Conservation (phyloP, 2,888 invertebrate species). For the Neuroscelio doddi region DNA sequence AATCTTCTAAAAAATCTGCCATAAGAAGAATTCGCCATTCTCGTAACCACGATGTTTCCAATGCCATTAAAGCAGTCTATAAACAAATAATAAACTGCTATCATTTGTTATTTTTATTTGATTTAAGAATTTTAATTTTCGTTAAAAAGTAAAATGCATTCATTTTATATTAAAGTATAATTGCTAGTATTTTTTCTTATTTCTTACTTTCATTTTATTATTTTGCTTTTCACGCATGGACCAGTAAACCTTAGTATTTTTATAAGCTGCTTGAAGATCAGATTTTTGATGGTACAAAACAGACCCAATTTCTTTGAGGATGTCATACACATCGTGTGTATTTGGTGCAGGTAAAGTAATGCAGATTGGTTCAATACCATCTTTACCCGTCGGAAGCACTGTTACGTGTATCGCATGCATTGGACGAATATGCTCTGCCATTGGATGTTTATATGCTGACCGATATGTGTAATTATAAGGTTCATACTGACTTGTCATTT, state of each 20-base stretch:
- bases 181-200: slow-evolving; percentile 8
- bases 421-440: slow-evolving; percentile 43
- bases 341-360: slow-evolving; percentile 61
- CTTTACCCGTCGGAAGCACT: slow-evolving; percentile 61
- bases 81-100: slow-evolving; percentile 14
- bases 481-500: slow-evolving; percentile 61
- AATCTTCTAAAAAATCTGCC: slow-evolving; percentile 75
- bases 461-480: slow-evolving; percentile 34
- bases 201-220: slow-evolving; percentile 61
- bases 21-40: slow-evolving; percentile 78
- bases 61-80: slow-evolving; percentile 76
- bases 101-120: not conserved
- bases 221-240: slow-evolving; percentile 64
- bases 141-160: no score
- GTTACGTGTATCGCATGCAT: slow-evolving; percentile 62
- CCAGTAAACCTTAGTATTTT: slow-evolving; percentile 61
- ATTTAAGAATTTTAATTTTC: slow-evolving; percentile 9
- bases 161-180: slow-evolving; percentile 4
- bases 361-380: slow-evolving; percentile 58
- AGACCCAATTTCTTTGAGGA: slow-evolving; percentile 60
- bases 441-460: slow-evolving; percentile 22
- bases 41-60: slow-evolving; percentile 78
- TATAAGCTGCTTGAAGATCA: slow-evolving; percentile 58
- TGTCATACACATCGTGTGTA: slow-evolving; percentile 57
- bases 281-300: slow-evolving; percentile 58